phyloP scores from a whole-genome alignment of 2,888 invertebrate species.

The Acanthoscelides obtectus region DNA sequence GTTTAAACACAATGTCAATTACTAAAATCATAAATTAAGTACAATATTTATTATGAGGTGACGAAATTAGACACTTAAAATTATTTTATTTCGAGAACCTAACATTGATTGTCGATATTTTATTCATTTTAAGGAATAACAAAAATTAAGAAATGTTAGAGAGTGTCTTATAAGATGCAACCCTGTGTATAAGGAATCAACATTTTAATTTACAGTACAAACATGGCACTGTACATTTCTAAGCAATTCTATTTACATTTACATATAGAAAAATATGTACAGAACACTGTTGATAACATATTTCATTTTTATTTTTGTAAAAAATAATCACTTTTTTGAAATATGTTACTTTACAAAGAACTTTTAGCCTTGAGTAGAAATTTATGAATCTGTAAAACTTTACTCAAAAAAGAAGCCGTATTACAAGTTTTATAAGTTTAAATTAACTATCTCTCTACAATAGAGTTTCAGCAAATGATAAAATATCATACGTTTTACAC shows the following conservation, averaged over 20 bases:
- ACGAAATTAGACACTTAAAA: background rate
- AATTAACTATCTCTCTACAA: background rate
- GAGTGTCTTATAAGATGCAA: background rate
- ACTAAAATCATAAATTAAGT: too few relatives aligned
- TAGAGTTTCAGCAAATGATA: background rate
- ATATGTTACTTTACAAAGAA: background rate
- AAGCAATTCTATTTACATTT: background rate
- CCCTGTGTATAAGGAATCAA: background rate
- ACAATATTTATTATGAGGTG: too few relatives aligned
- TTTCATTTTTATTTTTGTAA: background rate
- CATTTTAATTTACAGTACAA: constrained; percentile 24
- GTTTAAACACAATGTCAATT: too few relatives aligned
- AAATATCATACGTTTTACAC: too few relatives aligned
- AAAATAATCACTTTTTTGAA: background rate
- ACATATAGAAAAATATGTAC: background rate
- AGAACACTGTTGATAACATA: background rate
- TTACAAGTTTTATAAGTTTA: background rate
- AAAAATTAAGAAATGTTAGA: background rate
- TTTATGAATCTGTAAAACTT: background rate
- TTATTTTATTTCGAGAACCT: background rate
- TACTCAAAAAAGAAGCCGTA: background rate
- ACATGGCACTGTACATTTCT: constrained; percentile 28
- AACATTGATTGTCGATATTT: background rate
- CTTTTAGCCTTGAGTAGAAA: background rate
- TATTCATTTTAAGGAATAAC: background rate